Conservation (phyloP, 2,797 vertebrate genomes). For the Clarias platycephalus region DNA sequence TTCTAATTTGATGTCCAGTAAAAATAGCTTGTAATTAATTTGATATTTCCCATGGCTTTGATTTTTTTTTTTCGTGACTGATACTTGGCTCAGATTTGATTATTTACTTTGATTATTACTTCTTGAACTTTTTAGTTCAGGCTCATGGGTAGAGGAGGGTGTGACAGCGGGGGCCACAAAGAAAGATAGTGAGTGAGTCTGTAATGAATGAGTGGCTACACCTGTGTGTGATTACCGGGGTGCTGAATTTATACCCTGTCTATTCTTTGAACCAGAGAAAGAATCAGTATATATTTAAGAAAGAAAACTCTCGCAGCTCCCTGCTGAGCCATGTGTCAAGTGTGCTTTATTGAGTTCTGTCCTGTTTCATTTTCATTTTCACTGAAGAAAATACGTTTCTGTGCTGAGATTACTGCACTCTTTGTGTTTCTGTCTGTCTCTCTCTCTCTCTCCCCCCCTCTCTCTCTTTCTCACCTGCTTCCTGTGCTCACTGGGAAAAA, state of each 20-base stretch:
- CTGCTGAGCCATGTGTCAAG: constrained; percentile 3
- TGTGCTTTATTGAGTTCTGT: constrained; percentile 2
- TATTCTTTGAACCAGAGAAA: not conserved
- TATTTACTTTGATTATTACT: not conserved
- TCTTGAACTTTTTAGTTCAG: not conserved
- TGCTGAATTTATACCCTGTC: not conserved
- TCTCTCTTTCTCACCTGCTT: not conserved
- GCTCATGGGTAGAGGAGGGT: not conserved
- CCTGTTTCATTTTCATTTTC: not conserved
- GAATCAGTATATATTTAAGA: not conserved
- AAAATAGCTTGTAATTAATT: not conserved
- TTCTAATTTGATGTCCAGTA: not conserved
- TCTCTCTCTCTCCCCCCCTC: not conserved
- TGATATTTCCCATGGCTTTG: not conserved
- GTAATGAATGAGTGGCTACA: not conserved
- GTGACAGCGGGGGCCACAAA: too few relatives aligned
- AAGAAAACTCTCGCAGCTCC: not conserved
- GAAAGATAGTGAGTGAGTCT: not conserved
- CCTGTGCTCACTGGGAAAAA: not conserved
- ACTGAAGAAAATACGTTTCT: not conserved
- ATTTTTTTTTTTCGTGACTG: not conserved
- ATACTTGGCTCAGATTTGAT: not conserved
- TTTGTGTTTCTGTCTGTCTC: too few relatives aligned
- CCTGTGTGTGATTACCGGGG: not conserved
- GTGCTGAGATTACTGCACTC: too few relatives aligned